Evolutionary conservation across 2,113 vertebrate species (phyloP).

Genomic region (Rattus rattus): DNA sequence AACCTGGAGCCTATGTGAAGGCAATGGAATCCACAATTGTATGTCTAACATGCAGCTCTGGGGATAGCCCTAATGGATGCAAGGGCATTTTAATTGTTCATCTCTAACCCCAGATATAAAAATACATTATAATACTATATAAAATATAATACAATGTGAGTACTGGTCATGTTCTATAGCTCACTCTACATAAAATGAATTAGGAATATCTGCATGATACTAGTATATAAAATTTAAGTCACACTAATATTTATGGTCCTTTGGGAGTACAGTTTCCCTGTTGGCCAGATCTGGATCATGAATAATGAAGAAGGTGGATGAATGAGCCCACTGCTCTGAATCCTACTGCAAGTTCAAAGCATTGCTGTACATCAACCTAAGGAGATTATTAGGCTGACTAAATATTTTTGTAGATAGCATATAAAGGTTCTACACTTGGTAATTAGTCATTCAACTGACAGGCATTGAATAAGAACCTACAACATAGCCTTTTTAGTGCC

Average conservation of each 20-base stretch:
- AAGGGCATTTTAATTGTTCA: too few relatives aligned
- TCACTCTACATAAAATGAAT: accelerated
- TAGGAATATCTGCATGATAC: too few relatives aligned
- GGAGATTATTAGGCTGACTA: too few relatives aligned
- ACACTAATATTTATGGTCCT: neutral
- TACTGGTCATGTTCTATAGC: neutral
- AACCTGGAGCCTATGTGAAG: neutral
- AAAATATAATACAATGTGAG: neutral
- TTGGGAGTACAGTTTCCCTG: neutral
- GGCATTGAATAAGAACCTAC: neutral
- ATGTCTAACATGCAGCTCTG: neutral
- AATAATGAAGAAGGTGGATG: neutral
- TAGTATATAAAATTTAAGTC: neutral
- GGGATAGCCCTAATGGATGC: accelerated
- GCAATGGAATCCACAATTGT: too few relatives aligned
- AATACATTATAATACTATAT: too few relatives aligned
- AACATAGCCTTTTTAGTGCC: neutral
- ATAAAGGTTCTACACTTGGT: neutral
- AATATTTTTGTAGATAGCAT: neutral
- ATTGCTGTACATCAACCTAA: neutral
- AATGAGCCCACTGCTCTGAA: neutral
- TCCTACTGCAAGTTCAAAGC: neutral
- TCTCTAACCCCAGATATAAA: neutral
- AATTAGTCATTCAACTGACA: neutral
- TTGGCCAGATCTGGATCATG: too few relatives aligned